Conservation (phyloP, 2,888 invertebrate species). For the Clanis bilineata region DNA sequence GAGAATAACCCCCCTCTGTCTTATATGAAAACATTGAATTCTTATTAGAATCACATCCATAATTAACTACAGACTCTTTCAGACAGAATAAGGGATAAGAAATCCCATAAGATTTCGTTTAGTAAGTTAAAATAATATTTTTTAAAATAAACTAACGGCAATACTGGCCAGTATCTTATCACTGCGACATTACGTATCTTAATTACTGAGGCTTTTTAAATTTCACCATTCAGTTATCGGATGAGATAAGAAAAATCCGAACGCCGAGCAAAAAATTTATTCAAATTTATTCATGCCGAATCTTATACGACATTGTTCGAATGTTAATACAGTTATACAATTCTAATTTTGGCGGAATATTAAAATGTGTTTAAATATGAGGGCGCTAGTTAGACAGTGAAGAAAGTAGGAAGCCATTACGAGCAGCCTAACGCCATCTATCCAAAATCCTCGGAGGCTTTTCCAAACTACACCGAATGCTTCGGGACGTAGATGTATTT, state of each 20-base stretch:
- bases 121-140: no score
- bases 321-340: background rate
- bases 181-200: background rate
- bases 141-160: background rate
- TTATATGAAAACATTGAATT: conserved; percentile 4
- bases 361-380: conserved; percentile 3
- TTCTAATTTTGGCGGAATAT: background rate
- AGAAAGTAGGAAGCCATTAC: conserved; percentile 57
- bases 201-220: conserved; percentile 23
- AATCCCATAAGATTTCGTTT: no score
- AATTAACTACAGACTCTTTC: background rate
- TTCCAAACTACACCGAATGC: conserved; percentile 69
- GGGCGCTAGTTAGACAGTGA: conserved; percentile 36
- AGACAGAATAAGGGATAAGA: no score
- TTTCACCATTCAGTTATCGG: conserved; percentile 35
- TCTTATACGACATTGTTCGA: conserved; percentile 33
- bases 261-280: conserved; percentile 40
- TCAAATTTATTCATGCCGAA: conserved; percentile 50
- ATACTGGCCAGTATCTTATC: background rate
- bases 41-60: background rate
- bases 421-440: conserved; percentile 77
- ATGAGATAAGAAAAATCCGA: conserved; percentile 38
- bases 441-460: conserved; percentile 78
- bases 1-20: conserved; percentile 29
- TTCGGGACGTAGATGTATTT: conserved; percentile 65